A percentile compares a stretch with the other conserved stretches of the same genome.
These are phyloP conservation scores for Crotalus tigris DNA, from an alignment of 2,113 vertebrate species.

Conservation along the genomic window DNA sequence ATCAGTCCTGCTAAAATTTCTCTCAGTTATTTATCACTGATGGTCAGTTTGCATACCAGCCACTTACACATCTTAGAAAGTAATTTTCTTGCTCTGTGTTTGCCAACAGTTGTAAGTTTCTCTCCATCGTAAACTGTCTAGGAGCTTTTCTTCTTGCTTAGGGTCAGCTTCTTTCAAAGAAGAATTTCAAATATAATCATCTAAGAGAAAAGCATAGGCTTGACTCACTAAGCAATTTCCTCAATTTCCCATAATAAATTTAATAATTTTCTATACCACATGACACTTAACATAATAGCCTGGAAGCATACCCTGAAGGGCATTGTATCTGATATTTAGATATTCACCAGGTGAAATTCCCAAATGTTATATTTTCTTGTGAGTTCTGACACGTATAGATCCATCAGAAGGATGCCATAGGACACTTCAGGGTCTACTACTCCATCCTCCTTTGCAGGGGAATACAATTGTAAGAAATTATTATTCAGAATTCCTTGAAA, in stretches of 20 bases:
- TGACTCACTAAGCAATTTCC: background rate
- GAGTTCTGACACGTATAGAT: background rate
- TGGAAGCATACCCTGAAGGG: background rate
- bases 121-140: background rate
- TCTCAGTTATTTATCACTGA: background rate
- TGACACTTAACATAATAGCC: background rate
- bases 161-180: background rate
- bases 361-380: background rate
- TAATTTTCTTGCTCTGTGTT: background rate
- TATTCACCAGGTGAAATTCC: background rate
- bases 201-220: background rate
- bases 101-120: background rate
- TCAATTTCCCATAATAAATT: background rate
- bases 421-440: background rate
- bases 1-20: background rate
- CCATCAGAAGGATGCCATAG: background rate
- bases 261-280: background rate
- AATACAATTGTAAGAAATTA: background rate
- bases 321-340: background rate
- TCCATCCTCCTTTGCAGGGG: background rate
- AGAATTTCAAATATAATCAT: background rate
- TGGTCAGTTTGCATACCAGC: background rate
- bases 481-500: background rate
- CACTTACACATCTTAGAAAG: background rate
- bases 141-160: background rate